Conservation (phyloP, 1,140 invertebrate species). For the Orussus abietinus region DNA sequence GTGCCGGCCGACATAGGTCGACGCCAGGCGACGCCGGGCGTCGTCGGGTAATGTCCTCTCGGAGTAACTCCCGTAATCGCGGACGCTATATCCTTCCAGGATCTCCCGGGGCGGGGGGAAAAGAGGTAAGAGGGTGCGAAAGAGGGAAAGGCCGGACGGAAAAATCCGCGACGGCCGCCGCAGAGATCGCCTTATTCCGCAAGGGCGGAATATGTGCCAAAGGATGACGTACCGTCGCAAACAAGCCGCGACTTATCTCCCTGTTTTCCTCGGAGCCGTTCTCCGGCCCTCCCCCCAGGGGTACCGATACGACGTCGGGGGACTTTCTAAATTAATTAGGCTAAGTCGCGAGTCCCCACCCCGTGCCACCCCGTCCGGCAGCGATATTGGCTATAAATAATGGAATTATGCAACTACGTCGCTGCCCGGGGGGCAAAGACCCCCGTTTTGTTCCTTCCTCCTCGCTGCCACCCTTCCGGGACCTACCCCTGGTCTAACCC, state of each 20-base stretch:
- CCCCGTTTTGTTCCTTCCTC: conserved; percentile 21
- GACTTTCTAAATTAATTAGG: conserved; percentile 35
- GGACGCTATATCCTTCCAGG: too few relatives aligned
- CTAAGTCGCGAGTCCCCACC: conserved; percentile 23
- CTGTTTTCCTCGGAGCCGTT: not conserved
- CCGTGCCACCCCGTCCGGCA: conserved; percentile 11
- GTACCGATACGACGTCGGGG: conserved; percentile 4
- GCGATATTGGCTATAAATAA: conserved; percentile 40
- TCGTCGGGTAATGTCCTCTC: too few relatives aligned
- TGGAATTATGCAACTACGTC: conserved; percentile 36
- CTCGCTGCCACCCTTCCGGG: conserved; percentile 4
- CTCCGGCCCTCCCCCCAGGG: too few relatives aligned
- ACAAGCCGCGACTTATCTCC: too few relatives aligned
- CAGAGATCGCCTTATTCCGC: too few relatives aligned
- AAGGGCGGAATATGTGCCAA: too few relatives aligned
- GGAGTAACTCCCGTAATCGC: too few relatives aligned
- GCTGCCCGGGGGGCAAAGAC: conserved; percentile 22
- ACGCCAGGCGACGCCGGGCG: too few relatives aligned
- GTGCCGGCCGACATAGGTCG: too few relatives aligned
- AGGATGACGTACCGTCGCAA: too few relatives aligned
- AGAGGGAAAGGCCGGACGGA: not conserved
- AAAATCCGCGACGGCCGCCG: too few relatives aligned
- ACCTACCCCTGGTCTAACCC: not conserved
- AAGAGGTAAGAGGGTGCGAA: not conserved
- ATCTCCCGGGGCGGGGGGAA: not conserved